Percentiles rank a stretch among this genome's conserved stretches.
phyloP scores from a whole-genome alignment of 1,140 invertebrate genomes.

The Achroia grisella region DNA sequence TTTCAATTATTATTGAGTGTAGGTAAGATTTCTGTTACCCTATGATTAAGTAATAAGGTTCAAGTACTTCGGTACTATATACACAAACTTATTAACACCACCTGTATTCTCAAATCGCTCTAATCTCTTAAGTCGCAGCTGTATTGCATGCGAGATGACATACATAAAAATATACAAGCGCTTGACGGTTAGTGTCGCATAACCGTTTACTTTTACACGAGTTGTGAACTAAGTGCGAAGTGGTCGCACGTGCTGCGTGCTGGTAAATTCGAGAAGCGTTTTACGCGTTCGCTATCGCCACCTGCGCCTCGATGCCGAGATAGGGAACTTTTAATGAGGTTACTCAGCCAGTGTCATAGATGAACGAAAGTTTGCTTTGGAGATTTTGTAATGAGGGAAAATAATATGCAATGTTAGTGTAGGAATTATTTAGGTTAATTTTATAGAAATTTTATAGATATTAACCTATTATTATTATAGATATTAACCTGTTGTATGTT shows the following conservation, averaged over 20 bases:
- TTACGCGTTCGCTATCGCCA: constrained; percentile 31
- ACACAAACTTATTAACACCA: too few species aligned
- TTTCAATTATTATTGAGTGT: too few species aligned
- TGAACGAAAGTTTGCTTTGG: too few species aligned
- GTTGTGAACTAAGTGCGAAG: constrained; percentile 48
- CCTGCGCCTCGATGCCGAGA: constrained; percentile 32
- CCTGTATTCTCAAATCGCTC: constrained; percentile 11
- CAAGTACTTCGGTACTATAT: too few species aligned
- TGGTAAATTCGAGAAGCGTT: constrained; percentile 40
- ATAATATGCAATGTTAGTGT: background rate
- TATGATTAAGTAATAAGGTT: too few species aligned
- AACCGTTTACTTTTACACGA: constrained; percentile 50
- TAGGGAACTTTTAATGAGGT: constrained; percentile 17
- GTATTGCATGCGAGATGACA: constrained; percentile 11
- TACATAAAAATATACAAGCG: constrained; percentile 55
- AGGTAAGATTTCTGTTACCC: too few species aligned
- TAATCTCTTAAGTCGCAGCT: constrained; percentile 52
- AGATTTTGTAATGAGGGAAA: too few species aligned
- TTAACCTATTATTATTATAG: background rate
- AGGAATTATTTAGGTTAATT: background rate
- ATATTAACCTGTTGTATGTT: too few species aligned
- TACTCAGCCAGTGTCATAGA: background rate
- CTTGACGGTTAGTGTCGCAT: constrained; percentile 37
- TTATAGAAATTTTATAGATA: background rate
- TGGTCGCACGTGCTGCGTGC: constrained; percentile 43